Conservation (phyloP, 2,113 vertebrate genomes). For the Aldabrachelys gigantea region DNA sequence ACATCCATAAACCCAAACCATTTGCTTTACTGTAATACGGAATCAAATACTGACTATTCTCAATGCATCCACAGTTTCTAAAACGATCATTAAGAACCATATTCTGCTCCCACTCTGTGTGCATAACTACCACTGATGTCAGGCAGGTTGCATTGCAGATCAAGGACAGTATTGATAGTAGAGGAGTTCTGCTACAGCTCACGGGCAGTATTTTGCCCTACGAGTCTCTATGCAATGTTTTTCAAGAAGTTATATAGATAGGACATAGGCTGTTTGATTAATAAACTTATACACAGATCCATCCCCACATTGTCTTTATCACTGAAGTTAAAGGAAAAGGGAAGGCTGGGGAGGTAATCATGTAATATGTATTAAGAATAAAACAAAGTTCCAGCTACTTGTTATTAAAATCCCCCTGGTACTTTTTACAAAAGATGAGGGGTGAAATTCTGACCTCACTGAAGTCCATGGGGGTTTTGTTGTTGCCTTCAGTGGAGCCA, state of each 20-base stretch:
- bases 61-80: background rate
- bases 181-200: slow-evolving; percentile 21
- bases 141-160: background rate
- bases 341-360: background rate
- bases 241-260: background rate
- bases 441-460: background rate
- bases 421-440: background rate
- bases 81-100: background rate
- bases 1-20: slow-evolving; percentile 5
- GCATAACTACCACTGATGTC: slow-evolving; percentile 5
- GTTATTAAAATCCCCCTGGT: slow-evolving; percentile 4
- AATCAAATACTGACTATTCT: slow-evolving; percentile 41
- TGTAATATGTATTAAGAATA: background rate
- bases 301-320: background rate
- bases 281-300: background rate
- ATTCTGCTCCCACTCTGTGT: background rate
- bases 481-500: background rate
- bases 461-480: background rate
- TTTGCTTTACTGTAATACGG: slow-evolving; percentile 31
- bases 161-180: background rate
- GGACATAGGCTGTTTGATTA: background rate
- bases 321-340: background rate
- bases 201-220: slow-evolving; percentile 2
- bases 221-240: background rate
- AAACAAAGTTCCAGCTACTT: background rate